These are phyloP conservation scores for Brachionus koreanus DNA, from an alignment of 1,140 invertebrate species.

Conservation along the genomic window DNA sequence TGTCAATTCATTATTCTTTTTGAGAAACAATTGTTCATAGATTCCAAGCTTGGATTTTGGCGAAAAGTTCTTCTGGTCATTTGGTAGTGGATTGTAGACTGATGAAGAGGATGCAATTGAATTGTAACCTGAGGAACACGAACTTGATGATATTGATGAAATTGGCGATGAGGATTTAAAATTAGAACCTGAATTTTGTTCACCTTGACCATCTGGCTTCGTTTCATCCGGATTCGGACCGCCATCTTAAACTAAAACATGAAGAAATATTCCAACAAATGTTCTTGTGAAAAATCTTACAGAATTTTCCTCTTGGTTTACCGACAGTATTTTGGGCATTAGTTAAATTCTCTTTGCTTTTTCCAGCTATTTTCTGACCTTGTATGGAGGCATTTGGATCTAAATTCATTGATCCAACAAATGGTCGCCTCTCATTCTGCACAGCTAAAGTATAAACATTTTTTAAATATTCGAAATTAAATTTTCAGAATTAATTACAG, in stretches of 20 bases:
- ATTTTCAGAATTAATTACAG: background rate
- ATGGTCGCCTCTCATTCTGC: slow-evolving; percentile 43
- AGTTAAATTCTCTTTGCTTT: background rate
- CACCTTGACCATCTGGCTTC: background rate
- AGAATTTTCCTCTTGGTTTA: slow-evolving; percentile 32
- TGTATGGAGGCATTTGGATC: background rate
- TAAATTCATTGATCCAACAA: slow-evolving; percentile 29
- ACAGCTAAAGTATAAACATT: background rate
- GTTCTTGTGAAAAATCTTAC: background rate
- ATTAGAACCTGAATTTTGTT: slow-evolving; percentile 1
- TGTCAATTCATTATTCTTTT: slow-evolving; percentile 2
- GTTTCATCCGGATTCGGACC: background rate
- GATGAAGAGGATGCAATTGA: background rate
- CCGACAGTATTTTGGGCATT: slow-evolving; percentile 12
- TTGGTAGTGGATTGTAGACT: background rate
- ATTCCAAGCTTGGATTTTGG: slow-evolving; percentile 20
- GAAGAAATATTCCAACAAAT: background rate
- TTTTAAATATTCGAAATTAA: background rate
- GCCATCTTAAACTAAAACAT: background rate
- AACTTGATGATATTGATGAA: slow-evolving; percentile 30
- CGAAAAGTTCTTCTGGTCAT: slow-evolving; percentile 19
- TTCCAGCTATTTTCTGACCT: background rate
- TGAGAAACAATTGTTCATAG: slow-evolving; percentile 20
- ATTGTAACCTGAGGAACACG: slow-evolving; percentile 29
- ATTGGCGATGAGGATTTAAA: slow-evolving; percentile 37